A percentile compares a stretch with the other conserved stretches of the same genome.
phyloP scores from a whole-genome alignment of 2,797 vertebrate genomes.

The Nyctalus aviator region DNA sequence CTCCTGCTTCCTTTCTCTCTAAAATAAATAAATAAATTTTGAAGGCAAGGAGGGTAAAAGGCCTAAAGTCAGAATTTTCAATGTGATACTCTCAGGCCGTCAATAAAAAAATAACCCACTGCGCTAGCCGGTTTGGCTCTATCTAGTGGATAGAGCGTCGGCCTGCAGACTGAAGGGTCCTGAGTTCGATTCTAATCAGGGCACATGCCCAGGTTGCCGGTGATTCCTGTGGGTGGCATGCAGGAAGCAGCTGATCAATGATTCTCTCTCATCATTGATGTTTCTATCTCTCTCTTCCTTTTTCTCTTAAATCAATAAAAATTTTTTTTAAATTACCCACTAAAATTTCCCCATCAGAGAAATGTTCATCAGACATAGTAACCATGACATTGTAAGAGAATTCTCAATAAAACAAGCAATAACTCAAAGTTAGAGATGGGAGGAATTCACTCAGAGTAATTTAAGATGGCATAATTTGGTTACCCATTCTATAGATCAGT shows the following conservation, averaged over 20 bases:
- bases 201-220: no score
- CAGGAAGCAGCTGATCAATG: no score
- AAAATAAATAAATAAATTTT: not conserved
- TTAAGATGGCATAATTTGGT: not conserved
- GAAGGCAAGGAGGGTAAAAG: not conserved
- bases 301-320: no score
- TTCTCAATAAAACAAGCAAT: slow-evolving; percentile 36
- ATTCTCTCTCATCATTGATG: no score
- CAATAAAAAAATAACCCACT: slow-evolving; percentile 27
- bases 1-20: not conserved
- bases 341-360: slow-evolving; percentile 37
- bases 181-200: no score
- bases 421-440: not conserved
- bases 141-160: no score
- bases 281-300: no score
- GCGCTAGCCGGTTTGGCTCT: no score
- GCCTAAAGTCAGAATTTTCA: not conserved
- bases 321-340: not conserved
- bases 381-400: not conserved
- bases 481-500: not conserved
- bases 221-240: no score
- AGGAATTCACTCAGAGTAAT: not conserved
- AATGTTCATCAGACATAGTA: slow-evolving; percentile 11
- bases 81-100: slow-evolving; percentile 16
- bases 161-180: no score